Conservation (phyloP, 2,797 vertebrate species). For the Lophotriccus pileatus region DNA sequence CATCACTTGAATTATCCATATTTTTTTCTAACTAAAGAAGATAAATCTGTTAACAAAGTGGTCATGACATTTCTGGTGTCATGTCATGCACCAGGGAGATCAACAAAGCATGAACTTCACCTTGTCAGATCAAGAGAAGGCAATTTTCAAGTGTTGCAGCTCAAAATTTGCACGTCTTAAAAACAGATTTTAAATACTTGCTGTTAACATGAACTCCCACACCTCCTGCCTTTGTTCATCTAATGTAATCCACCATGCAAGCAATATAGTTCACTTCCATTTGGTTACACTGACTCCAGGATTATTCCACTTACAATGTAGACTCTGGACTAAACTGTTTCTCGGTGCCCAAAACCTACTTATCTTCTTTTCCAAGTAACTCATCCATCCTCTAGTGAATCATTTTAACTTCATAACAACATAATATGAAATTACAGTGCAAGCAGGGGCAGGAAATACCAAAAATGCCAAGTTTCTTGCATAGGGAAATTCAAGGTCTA, state of each 20-base stretch:
- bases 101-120: constrained; percentile 38
- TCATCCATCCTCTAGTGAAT: not conserved
- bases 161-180: not conserved
- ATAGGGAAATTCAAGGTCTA: constrained; percentile 26
- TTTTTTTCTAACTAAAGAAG: not conserved
- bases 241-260: not conserved
- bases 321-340: not conserved
- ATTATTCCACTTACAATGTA: not conserved
- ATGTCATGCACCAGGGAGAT: not conserved
- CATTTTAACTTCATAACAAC: constrained; percentile 20
- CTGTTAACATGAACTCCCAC: not conserved
- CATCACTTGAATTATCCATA: not conserved
- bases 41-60: constrained; percentile 60
- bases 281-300: not conserved
- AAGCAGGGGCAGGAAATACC: not conserved
- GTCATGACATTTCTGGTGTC: constrained; percentile 30
- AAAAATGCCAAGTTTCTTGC: constrained; percentile 31
- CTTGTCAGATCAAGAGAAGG: constrained; percentile 25
- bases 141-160: constrained; percentile 21
- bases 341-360: not conserved
- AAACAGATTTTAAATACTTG: not conserved
- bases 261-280: not conserved
- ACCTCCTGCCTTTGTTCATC: not conserved
- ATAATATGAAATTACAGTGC: not conserved
- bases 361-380: not conserved